Evolutionary conservation across 2,113 vertebrate species (phyloP), one percentile per base, ranked within the genome.

Genomic region (Trichechus manatus): DNA sequence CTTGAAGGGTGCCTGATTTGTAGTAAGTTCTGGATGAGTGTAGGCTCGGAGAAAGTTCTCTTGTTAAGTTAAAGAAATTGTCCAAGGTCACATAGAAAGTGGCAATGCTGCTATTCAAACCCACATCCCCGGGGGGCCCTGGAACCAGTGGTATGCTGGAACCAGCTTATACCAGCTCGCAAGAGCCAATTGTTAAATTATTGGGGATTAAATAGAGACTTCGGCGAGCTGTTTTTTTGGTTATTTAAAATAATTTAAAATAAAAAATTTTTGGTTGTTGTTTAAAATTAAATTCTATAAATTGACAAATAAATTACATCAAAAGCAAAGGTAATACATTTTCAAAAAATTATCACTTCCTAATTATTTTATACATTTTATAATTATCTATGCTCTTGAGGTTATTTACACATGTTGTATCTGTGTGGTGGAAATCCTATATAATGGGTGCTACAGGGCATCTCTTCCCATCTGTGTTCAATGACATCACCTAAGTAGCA

Each of bases 371-470:
- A 25, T 77, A 13, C 75, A 17, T 47, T 14, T 77, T 5, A 33
- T 5, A 11, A 42, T 77, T 44, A 27, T 25, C 70, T 25, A 13
- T 0, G 0, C 53, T 56, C 53, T 56, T 56, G 53, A 56, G 53
- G 15, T 56, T 15, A 5, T 11, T 1, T 5, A 8, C 9, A 53
- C n/a, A 33, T 36, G 44, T 0, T 19, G 66, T 10, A 27, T 3
- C 31, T 17, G 17, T 5, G 27, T 1, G 10, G 39, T 9, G 15
- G 42, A 42, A 3, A 22, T 23, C 53, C 44, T 27, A 14, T 4
- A 4, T 0, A 10, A 10, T 5, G 39, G 70, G 10, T 19, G 22
- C 9, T 1, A 3, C 14, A 4, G 15, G 44, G 19, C 8, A 4
- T 0, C 47, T 64, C 27, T 61, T 50, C 36, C 33, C 39, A 64